phyloP scores from a whole-genome alignment of 2,797 vertebrate species.

The Notolabrus celidotus region DNA sequence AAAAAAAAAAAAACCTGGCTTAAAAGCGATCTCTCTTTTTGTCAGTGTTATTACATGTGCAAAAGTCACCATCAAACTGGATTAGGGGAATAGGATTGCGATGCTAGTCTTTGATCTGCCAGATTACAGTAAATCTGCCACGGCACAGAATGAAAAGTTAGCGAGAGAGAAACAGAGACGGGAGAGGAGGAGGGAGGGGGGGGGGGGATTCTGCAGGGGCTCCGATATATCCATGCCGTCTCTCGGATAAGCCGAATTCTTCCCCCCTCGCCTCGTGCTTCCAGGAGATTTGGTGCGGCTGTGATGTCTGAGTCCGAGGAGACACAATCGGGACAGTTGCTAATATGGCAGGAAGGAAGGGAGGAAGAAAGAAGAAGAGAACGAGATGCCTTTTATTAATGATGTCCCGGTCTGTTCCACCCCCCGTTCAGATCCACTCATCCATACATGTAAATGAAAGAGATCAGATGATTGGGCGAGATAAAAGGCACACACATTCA shows the following conservation, averaged over 20 bases:
- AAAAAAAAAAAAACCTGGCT: slow-evolving; percentile 32
- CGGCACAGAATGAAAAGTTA: slow-evolving; percentile 80
- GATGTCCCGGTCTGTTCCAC: slow-evolving; percentile 27
- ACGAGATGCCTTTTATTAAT: slow-evolving; percentile 35
- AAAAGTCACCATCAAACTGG: slow-evolving; percentile 83
- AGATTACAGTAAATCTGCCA: slow-evolving; percentile 87
- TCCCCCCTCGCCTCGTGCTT: slow-evolving; percentile 62
- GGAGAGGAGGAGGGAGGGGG: slow-evolving; percentile 31
- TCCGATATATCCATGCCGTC: slow-evolving; percentile 59
- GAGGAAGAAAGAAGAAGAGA: background rate
- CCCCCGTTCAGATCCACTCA: slow-evolving; percentile 14
- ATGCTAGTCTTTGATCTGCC: slow-evolving; percentile 85
- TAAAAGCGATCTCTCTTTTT: slow-evolving; percentile 71
- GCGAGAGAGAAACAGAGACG: slow-evolving; percentile 32
- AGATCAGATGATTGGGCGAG: slow-evolving; percentile 43
- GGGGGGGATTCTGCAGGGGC: slow-evolving; percentile 56
- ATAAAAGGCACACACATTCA: slow-evolving; percentile 27
- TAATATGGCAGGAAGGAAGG: slow-evolving; percentile 32
- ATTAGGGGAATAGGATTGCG: slow-evolving; percentile 86
- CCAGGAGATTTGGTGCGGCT: slow-evolving; percentile 73
- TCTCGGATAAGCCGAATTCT: slow-evolving; percentile 73
- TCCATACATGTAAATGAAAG: background rate
- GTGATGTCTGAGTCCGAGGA: slow-evolving; percentile 67
- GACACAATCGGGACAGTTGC: slow-evolving; percentile 64
- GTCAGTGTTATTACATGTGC: slow-evolving; percentile 80